A percentile compares a stretch with the other conserved stretches of the same genome.
phyloP scores from a whole-genome alignment of 2,113 vertebrate genomes.

The Thinocorus orbignyianus region DNA sequence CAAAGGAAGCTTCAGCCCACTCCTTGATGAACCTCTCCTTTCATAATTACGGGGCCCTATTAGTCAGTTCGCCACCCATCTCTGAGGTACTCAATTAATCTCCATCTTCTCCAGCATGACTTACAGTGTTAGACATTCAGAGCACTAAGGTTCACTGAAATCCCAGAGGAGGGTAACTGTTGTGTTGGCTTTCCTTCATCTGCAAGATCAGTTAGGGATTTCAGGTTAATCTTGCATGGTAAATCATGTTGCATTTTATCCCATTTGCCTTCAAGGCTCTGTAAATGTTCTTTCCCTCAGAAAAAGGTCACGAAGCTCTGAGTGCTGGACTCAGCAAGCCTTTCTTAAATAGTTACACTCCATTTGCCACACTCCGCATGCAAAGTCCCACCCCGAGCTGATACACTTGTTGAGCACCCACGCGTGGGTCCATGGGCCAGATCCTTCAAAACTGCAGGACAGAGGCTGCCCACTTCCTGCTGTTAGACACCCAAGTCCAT shows the following conservation, averaged over 20 bases:
- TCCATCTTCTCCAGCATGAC: neutral
- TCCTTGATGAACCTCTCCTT: neutral
- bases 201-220: constrained; percentile 25
- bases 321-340: neutral
- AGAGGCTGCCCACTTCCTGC: neutral
- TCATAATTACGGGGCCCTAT: neutral
- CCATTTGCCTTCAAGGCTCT: neutral
- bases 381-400: neutral
- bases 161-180: neutral
- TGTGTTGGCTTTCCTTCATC: constrained; percentile 36
- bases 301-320: neutral
- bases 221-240: constrained; percentile 20
- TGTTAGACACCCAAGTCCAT: neutral
- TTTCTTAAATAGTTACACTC: neutral
- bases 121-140: neutral
- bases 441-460: neutral
- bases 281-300: neutral
- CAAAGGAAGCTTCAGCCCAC: neutral
- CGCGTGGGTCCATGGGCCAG: neutral
- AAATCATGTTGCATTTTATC: constrained; percentile 23
- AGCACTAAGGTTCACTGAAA: neutral
- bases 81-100: neutral
- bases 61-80: neutral
- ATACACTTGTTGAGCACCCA: neutral
- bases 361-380: rapidly evolving